Conservation (phyloP, 2,888 invertebrate genomes). For the Heliconius ismenius region DNA sequence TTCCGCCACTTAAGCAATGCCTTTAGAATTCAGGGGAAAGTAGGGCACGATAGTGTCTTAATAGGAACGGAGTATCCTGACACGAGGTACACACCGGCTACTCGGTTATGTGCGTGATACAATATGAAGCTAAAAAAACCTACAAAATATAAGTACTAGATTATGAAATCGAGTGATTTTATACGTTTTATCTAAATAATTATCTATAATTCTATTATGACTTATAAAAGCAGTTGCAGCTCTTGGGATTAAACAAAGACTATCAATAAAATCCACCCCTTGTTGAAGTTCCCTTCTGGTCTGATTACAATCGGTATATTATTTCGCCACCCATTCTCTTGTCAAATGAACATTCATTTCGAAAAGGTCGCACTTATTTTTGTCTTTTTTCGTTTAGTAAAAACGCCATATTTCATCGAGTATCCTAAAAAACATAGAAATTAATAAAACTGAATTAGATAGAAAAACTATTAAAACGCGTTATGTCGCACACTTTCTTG, state of each 20-base stretch:
- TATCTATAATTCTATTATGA: constrained; percentile 1
- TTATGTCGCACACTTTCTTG: not conserved
- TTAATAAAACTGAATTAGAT: too few relatives aligned
- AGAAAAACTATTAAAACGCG: too few relatives aligned
- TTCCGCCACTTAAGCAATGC: too few relatives aligned
- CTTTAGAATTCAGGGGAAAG: too few relatives aligned
- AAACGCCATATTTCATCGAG: not conserved
- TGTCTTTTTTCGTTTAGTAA: not conserved
- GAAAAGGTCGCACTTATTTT: constrained; percentile 7
- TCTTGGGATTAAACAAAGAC: constrained; percentile 37
- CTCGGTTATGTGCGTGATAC: too few relatives aligned
- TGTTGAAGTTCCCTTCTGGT: constrained; percentile 45
- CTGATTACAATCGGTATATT: constrained; percentile 53
- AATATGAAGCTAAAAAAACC: too few relatives aligned
- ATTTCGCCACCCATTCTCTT: constrained; percentile 58
- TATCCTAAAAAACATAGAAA: too few relatives aligned
- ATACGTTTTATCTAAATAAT: constrained; percentile 5
- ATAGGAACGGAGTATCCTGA: too few relatives aligned
- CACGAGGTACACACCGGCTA: too few relatives aligned
- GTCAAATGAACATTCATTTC: constrained; percentile 39
- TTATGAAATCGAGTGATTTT: not conserved
- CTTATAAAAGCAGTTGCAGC: constrained; percentile 26
- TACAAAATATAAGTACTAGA: too few relatives aligned
- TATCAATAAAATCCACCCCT: constrained; percentile 43
- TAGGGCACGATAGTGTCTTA: too few relatives aligned